Conservation (phyloP, 2,888 invertebrate species). For the Sturmia bella region DNA sequence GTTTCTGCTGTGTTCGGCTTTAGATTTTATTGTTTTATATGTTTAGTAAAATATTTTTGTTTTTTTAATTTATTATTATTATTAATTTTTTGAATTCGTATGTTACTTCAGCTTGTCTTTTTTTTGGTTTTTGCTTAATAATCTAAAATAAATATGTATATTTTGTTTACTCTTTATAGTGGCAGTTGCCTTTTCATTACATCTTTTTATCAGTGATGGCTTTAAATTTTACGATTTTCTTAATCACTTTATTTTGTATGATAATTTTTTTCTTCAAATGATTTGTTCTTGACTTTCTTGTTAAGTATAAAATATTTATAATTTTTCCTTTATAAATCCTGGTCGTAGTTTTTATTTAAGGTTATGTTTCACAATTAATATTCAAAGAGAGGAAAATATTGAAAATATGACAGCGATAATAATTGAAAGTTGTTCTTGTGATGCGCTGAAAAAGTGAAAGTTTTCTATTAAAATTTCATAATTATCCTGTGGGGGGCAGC, state of each 20-base stretch:
- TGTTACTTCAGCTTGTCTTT: slow-evolving; percentile 54
- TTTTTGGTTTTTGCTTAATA: slow-evolving; percentile 35
- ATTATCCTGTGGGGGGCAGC: too few relatives aligned
- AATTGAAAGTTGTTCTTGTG: too few relatives aligned
- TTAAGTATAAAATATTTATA: background rate
- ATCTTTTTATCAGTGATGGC: slow-evolving; percentile 29
- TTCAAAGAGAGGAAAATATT: background rate
- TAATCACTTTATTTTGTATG: slow-evolving; percentile 4
- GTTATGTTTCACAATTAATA: slow-evolving; percentile 6
- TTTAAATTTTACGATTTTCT: slow-evolving; percentile 33
- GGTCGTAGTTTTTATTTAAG: slow-evolving; percentile 8
- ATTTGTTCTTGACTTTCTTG: background rate
- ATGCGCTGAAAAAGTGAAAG: too few relatives aligned
- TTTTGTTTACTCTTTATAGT: slow-evolving; percentile 29
- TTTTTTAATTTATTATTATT: background rate
- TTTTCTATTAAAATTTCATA: background rate
- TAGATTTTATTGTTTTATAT: slow-evolving; percentile 4
- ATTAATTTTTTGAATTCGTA: background rate
- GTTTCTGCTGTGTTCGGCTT: slow-evolving; percentile 14
- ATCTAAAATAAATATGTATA: slow-evolving; percentile 12
- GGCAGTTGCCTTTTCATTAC: slow-evolving; percentile 65
- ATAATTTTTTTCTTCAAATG: background rate
- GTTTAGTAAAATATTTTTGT: slow-evolving; percentile 10
- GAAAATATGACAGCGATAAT: background rate
- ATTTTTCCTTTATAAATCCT: background rate